Conservation (phyloP, 23 tunicate genomes). For the Trididemnum clinides region DNA sequence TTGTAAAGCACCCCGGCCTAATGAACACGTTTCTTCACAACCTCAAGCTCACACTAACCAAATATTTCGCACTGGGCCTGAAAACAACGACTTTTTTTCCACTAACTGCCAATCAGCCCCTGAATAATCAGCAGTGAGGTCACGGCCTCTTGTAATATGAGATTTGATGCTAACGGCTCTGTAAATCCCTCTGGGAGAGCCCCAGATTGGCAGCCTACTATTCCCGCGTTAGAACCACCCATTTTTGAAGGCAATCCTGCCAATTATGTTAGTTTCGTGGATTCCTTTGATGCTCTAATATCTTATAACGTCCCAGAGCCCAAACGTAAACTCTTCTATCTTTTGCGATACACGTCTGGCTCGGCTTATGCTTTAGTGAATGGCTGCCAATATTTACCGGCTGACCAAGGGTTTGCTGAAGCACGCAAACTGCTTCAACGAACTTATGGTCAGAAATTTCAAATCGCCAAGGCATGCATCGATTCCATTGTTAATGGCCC, state of each 20-base stretch:
- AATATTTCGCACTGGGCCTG: too few relatives aligned
- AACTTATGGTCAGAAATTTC: constrained; percentile 35
- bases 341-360: constrained; percentile 26
- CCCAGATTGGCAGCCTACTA: too few relatives aligned
- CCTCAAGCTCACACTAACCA: too few relatives aligned
- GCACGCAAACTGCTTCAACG: neutral
- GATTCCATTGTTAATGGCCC: too few relatives aligned
- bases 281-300: neutral
- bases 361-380: constrained; percentile 18
- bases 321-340: constrained; percentile 13
- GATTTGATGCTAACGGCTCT: too few relatives aligned
- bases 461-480: constrained; percentile 23
- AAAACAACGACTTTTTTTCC: too few relatives aligned
- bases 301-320: constrained; percentile 4
- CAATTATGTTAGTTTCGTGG: neutral
- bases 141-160: too few relatives aligned
- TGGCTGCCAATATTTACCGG: constrained; percentile 25
- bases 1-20: too few relatives aligned
- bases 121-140: too few relatives aligned
- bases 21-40: too few relatives aligned
- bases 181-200: too few relatives aligned
- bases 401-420: neutral
- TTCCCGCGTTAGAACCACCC: neutral
- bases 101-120: too few relatives aligned
- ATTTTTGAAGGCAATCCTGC: constrained; percentile 7